Evolutionary conservation across 2,113 vertebrate genomes (phyloP).

Genomic region (Brienomyrus brachyistius): DNA sequence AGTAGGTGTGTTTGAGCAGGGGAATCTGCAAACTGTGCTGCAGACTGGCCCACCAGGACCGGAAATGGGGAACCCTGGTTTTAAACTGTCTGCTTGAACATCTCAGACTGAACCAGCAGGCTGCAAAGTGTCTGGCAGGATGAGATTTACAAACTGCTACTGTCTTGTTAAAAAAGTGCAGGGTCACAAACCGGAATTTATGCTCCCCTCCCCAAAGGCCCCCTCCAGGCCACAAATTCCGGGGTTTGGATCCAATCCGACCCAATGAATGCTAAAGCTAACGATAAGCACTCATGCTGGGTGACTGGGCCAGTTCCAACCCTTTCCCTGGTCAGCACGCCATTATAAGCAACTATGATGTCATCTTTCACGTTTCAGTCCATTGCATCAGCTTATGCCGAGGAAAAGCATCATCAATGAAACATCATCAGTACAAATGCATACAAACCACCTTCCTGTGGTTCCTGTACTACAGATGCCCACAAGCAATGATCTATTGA

Average conservation of each 20-base stretch:
- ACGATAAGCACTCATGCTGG: not conserved
- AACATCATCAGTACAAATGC: not conserved
- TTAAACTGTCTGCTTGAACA: not conserved
- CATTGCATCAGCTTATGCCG: not conserved
- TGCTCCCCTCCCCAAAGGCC: not conserved
- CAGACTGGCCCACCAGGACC: not conserved
- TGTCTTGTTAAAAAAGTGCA: not conserved
- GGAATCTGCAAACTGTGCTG: not conserved
- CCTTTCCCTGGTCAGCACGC: not conserved
- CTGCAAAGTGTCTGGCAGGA: not conserved
- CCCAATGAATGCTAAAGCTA: not conserved
- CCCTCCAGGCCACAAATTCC: not conserved
- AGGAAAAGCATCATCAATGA: not conserved
- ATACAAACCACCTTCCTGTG: not conserved
- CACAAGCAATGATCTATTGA: not conserved
- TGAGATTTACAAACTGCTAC: not conserved
- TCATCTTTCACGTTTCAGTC: not conserved
- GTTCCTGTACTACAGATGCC: not conserved
- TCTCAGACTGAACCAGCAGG: not conserved
- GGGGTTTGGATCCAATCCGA: not conserved
- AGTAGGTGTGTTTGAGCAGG: not conserved
- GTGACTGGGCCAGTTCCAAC: not conserved
- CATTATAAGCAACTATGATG: not conserved
- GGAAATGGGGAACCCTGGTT: not conserved
- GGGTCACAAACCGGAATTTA: not conserved